Conservation (phyloP, 2,113 vertebrate species). For the human (Homo sapiens) region DNA sequence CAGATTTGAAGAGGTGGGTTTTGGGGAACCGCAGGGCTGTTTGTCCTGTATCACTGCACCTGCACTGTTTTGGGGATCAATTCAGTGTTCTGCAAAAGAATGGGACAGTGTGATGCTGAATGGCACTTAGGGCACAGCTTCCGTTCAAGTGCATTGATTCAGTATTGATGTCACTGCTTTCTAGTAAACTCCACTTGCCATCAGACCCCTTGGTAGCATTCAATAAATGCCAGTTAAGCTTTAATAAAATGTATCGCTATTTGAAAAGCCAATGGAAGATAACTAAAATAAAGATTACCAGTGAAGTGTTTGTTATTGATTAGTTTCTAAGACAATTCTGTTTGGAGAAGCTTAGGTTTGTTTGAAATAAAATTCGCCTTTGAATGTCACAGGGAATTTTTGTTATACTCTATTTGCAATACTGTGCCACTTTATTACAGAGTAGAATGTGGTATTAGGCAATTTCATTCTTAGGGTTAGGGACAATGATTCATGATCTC, state of each 20-base stretch:
- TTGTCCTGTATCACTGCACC: not conserved
- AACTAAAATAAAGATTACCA: not conserved
- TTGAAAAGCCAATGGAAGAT: slow-evolving; percentile 11
- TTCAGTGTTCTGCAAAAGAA: not conserved
- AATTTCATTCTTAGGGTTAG: not conserved
- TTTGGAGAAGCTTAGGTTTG: not conserved
- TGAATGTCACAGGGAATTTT: not conserved
- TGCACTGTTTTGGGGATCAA: not conserved
- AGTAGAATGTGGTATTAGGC: not conserved
- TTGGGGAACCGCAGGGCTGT: not conserved
- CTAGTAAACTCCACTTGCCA: not conserved
- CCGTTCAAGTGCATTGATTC: not conserved
- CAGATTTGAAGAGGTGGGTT: not conserved
- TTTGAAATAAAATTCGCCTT: not conserved
- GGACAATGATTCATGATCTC: not conserved
- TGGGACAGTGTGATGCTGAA: not conserved
- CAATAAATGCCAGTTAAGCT: not conserved
- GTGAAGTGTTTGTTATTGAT: not conserved
- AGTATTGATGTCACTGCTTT: not conserved
- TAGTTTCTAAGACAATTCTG: not conserved
- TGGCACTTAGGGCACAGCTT: not conserved
- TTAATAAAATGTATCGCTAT: not conserved
- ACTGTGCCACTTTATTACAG: not conserved
- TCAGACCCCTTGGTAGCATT: not conserved
- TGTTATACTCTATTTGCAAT: not conserved